Conservation (phyloP, 2,113 vertebrate genomes). For the Callaeas wilsoni region DNA sequence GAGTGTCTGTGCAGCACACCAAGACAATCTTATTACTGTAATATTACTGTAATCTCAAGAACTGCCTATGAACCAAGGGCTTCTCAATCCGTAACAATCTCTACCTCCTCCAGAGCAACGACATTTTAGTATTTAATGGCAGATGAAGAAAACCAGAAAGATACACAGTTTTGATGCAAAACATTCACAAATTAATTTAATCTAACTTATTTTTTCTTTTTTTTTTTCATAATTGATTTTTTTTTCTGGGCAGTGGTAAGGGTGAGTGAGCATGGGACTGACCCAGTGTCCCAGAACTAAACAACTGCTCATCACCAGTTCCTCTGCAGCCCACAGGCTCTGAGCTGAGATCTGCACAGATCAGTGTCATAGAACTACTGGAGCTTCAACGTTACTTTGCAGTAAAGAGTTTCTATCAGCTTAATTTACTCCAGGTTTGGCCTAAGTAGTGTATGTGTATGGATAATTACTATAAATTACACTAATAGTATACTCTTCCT, state of each 20-base stretch:
- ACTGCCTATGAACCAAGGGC: not conserved
- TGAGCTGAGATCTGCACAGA: not conserved
- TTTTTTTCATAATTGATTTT: not conserved
- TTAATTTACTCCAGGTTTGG: not conserved
- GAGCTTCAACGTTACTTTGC: not conserved
- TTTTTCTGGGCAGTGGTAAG: not conserved
- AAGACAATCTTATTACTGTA: not conserved
- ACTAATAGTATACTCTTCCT: not conserved
- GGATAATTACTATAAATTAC: not conserved
- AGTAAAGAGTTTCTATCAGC: not conserved
- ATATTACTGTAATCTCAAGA: too few relatives aligned
- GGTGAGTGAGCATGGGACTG: rapidly evolving
- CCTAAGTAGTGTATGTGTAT: not conserved
- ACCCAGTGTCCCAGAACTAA: not conserved
- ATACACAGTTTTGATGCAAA: not conserved
- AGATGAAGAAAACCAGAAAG: not conserved
- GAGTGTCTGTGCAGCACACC: not conserved
- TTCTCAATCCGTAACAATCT: not conserved
- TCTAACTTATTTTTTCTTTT: not conserved
- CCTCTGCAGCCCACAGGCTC: not conserved
- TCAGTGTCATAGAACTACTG: not conserved
- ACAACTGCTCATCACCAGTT: not conserved
- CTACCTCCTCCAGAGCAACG: not conserved
- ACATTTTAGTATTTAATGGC: not conserved
- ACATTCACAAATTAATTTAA: not conserved